Percentiles rank a stretch among this genome's conserved stretches.
Conservation (phyloP, 2,888 invertebrate species). For the Yponomeuta sedellus region DNA sequence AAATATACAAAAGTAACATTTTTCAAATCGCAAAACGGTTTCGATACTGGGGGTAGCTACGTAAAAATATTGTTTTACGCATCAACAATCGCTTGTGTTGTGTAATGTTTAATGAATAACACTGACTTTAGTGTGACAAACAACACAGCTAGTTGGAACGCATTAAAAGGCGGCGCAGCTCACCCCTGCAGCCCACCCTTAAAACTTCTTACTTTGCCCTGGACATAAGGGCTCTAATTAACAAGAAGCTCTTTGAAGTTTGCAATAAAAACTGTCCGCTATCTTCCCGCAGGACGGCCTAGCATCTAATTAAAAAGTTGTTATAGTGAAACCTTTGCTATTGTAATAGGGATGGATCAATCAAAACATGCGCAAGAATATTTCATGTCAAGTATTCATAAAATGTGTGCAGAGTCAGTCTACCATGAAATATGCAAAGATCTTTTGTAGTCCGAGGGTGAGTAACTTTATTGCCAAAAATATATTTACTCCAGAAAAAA, state of each 20-base stretch:
- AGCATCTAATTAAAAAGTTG: conserved; percentile 36
- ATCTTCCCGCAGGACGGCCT: conserved; percentile 22
- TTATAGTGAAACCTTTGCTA: not conserved
- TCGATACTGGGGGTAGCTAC: too few relatives aligned
- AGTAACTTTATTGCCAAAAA: not conserved
- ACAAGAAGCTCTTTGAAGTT: conserved; percentile 38
- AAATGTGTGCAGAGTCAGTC: not conserved
- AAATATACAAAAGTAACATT: too few relatives aligned
- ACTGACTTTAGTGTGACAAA: too few relatives aligned
- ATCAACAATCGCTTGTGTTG: too few relatives aligned
- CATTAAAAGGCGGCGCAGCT: conserved; percentile 15
- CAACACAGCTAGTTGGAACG: too few relatives aligned
- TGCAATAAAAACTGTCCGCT: conserved; percentile 36
- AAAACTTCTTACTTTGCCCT: conserved; percentile 29
- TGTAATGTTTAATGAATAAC: too few relatives aligned
- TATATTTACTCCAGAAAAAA: not conserved
- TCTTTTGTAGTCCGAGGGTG: not conserved
- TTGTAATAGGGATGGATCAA: not conserved
- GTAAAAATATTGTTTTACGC: too few relatives aligned
- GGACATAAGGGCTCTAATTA: conserved; percentile 45
- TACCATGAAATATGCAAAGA: not conserved
- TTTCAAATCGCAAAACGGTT: too few relatives aligned
- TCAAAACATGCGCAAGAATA: not conserved
- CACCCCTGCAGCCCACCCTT: conserved; percentile 22
- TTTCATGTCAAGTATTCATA: not conserved